Base-by-base conservation (phyloP, 2,113 vertebrate genomes). In the Chloropsis hardwickii region DNA sequence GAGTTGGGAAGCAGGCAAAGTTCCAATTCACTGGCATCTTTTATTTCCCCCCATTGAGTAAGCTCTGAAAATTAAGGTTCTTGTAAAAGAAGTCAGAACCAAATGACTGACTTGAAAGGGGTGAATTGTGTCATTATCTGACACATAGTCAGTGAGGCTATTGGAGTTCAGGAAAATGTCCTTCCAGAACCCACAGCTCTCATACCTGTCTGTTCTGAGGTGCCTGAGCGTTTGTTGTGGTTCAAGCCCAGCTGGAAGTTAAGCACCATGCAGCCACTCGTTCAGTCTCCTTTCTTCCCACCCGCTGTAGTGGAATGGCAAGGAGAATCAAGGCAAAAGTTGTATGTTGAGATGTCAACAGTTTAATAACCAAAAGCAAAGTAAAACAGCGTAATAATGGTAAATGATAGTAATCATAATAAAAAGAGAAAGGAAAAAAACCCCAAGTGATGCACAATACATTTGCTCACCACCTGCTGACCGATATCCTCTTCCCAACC, bases 261-360 rank as follows among this genome's bases (percentile, higher is more conserved):
- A 29, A 12, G 48, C 35, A 22, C 25, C 17, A 5, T 13, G 11
- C 40, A 56, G 66, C 35, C 31, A 11, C 29, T 62, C 1, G 0
- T 10, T 79, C 40, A 29, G 0, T 48, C 29, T 53, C 48, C 23
- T 47, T 47, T 64, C 13, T 64, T 54, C 35, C 48, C 27, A 23
- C 35, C 6, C 17, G 2, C 14, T 40, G 35, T 31, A 42, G 17
- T 80, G 48, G 13, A 71, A 48, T 42, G 25, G 35, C 35, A 14
- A 54, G 48, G 40, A 47, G 8, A 54, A 54, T 56, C 40, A 62
- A 56, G 51, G 50, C 24, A 47, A 56, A 64, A 56, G 42, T 56
- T 88, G 8, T 31, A 56, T 47, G 29, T 42, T 71, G 25, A 48
- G 14, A 31, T 71, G 42, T 54, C 20, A 79, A 10, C 16, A 64